Base-by-base conservation (phyloP, 2,797 vertebrate species). In the Gambusia yucatana region DNA sequence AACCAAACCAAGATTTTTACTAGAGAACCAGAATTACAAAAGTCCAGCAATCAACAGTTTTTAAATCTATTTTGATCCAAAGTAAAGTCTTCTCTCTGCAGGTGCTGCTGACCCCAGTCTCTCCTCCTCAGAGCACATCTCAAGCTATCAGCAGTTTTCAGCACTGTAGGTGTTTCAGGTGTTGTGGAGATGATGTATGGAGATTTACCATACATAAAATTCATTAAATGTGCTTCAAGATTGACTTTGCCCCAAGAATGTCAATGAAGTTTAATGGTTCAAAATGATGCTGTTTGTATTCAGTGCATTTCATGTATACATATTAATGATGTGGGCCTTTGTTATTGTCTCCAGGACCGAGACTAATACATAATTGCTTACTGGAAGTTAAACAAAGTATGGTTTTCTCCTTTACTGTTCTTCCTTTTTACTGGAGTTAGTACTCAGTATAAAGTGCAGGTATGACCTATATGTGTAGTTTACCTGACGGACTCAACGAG, bases 81-180 rank as follows among this genome's bases (percentile, higher is more conserved):
- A 46, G 76, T 73, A 33, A 75, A 63, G 76, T 88, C 84, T 85
- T 88, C 90, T 83, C 81, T 82, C 81, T 73, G 92, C 87, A 92
- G 84, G 87, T 93, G 88, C 86, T 90, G 77, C 77, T 88, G 86
- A 90, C 79, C 61, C 25, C 10, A 10, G 77, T 82, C 88, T 86
- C 88, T 52, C 73, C 70, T 77, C 48, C 74, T 52, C 84, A 74
- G 82, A 76, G 17, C 76, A 61, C 74, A 22, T 90, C 90, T 82
- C 17, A 65, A 90, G 87, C 78, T 28, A 81, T 93, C 90, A 93
- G 85, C 92, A 87, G 33, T 91, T 92, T 70, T 43, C 72, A n/a
- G 65, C 61, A 70, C 76, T 52, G 84, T 72, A 75, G 63, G 75
- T 77, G 65, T 77, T 52, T 82, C 70, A 75, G 63, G 75, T 77